Evolutionary conservation across 2,888 invertebrate species (phyloP), one percentile per base, ranked within the genome.

Genomic region (Amitus sp.): DNA sequence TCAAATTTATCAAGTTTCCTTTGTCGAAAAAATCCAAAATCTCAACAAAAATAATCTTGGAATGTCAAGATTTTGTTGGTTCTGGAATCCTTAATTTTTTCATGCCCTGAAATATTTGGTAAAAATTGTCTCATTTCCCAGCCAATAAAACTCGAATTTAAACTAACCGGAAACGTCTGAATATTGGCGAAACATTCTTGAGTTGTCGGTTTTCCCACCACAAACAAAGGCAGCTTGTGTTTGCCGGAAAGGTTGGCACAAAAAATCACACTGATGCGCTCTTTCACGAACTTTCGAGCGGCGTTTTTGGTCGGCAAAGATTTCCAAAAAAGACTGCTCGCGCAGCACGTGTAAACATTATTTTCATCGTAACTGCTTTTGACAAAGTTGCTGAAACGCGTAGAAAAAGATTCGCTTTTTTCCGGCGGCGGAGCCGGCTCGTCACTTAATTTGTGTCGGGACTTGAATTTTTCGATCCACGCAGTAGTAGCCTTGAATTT

Each of bases 221-320:
- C 39, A 17, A 54, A 62, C 12, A 58, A 20, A 10, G 54, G 62
- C 7, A 62, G 4, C 34, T 51, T 62, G 20, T 62, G 57, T 1
- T 53, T 57, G 4, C 62, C 62, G 18, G 50, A 47, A 46, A 57
- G 42, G 37, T 62, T 62, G 7, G 53, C 50, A 13, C 62, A 62
- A 7, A 62, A 49, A 1, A 62, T 40, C 1, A 62, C 18, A 0
- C 56, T 62, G 7, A 55, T 33, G 10, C 37, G 13, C 13, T 13
- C 13, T n/a, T n/a, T 33, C 9, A n/a, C 33, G 9, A 12, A 12
- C n/a, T n/a, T 6, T n/a, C 15, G 2, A 1, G 12, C 37, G 4
- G 7, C 2, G 15, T 37, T 37, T 13, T 12, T 13, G 15, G 15
- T 3, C 6, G 37, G 37, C 37, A 37, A 9, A 5, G 37, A 37